These are phyloP conservation scores for Zaprionus inermis DNA, from an alignment of 1,140 invertebrate genomes.

Conservation along the genomic window DNA sequence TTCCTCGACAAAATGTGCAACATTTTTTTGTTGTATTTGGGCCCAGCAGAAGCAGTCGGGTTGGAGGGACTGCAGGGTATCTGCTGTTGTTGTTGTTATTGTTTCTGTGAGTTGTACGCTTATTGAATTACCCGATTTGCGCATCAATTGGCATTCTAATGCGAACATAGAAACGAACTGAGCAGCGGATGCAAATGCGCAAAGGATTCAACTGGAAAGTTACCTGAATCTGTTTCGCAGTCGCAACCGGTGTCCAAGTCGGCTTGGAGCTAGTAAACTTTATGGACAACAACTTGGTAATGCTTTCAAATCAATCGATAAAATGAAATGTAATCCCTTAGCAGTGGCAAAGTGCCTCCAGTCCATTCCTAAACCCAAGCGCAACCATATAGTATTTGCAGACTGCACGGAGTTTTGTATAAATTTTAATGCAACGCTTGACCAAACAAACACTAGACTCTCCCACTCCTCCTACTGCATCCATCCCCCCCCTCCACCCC, in stretches of 20 bases:
- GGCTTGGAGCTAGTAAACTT: constrained; percentile 25
- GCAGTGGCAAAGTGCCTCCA: constrained; percentile 18
- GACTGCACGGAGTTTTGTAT: constrained; percentile 59
- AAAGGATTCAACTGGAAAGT: constrained; percentile 64
- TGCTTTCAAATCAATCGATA: constrained; percentile 71
- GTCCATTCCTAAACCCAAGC: not conserved
- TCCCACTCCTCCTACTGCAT: not conserved
- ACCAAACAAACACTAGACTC: not conserved
- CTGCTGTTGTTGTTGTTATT: not conserved
- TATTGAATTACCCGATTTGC: constrained; percentile 77
- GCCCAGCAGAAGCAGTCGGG: not conserved
- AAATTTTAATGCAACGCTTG: constrained; percentile 55
- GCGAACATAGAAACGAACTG: constrained; percentile 58
- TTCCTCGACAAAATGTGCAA: constrained; percentile 37
- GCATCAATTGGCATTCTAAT: constrained; percentile 71
- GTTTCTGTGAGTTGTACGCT: constrained; percentile 40
- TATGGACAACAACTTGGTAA: constrained; percentile 51
- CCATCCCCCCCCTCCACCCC: not conserved
- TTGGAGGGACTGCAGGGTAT: not conserved
- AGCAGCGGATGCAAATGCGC: constrained; percentile 64
- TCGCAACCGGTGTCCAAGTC: too few species aligned
- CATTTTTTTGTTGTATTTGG: constrained; percentile 19
- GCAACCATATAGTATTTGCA: constrained; percentile 19
- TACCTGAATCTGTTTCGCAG: constrained; percentile 33
- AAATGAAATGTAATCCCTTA: constrained; percentile 77